Conservation (phyloP, 2,888 invertebrate genomes). For the Spatulosminthurus flaviceps region DNA sequence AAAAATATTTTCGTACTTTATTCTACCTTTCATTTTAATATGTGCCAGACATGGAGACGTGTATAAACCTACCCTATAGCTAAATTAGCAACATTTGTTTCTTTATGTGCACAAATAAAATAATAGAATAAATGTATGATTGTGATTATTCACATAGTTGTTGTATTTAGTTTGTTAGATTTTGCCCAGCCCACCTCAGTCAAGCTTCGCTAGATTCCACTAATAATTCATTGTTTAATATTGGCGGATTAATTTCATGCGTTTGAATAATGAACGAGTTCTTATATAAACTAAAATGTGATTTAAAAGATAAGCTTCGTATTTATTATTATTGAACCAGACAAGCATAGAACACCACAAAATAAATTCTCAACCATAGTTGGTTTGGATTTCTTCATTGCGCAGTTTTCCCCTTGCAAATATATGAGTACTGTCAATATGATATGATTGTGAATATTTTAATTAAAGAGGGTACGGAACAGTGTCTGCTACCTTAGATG, state of each 20-base stretch:
- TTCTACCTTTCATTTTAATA: neutral
- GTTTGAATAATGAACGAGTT: neutral
- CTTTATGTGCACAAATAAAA: neutral
- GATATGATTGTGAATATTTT: too few relatives aligned
- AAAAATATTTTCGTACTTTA: too few relatives aligned
- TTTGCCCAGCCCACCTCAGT: slow-evolving; percentile 9
- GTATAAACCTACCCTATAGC: neutral
- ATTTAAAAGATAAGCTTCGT: too few relatives aligned
- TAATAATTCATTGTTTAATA: neutral
- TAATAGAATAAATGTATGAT: neutral
- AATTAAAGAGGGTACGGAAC: too few relatives aligned
- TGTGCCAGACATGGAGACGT: slow-evolving; percentile 18
- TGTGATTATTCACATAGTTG: neutral
- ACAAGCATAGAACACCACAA: too few relatives aligned
- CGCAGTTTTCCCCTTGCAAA: too few relatives aligned
- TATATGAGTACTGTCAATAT: too few relatives aligned
- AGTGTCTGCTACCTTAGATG: too few relatives aligned
- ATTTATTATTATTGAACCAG: too few relatives aligned
- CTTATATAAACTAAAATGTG: neutral
- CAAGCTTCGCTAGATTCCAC: slow-evolving; percentile 4
- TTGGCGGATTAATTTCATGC: neutral
- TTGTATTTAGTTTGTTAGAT: neutral
- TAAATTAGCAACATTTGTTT: neutral
- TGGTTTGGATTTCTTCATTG: too few relatives aligned
- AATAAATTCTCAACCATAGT: too few relatives aligned